Base-by-base conservation (phyloP, 2,113 vertebrate genomes). In the Eira barbara region DNA sequence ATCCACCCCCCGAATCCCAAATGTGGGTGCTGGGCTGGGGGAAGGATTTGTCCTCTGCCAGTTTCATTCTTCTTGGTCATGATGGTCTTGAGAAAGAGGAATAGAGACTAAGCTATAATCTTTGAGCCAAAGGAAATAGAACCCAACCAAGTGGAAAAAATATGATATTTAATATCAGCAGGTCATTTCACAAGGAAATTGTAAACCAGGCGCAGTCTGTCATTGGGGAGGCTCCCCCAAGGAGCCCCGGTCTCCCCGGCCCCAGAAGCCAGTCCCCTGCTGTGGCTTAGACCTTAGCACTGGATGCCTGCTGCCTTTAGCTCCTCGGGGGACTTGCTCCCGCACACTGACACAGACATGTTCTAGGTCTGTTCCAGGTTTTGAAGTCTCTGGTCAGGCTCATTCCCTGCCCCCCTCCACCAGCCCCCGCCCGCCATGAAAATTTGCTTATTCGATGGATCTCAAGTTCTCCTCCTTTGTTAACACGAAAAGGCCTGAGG, bases 91-190 rank as follows among this genome's bases (percentile, higher is more conserved):
- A 69, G 47, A 91, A 85, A 74, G 52, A 87, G 34, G 65, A 79
- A 63, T 55, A 47, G 67, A 63, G 2, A 45, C 82, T 45, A 67
- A 31, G n/a, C 59, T 63, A 31, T 36, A 61, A 89, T 89, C 91
- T 95, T 52, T 57, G 79, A 95, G 69, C 67, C 20, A 15, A 83
- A 96, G 97, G 96, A 96, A 91, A 96, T 14, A 7, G 86, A 97
- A 93, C 59, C 95, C 91, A 96, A 94, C 74, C 89, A 80, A 97
- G 86, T 76, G 86, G 89, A 93, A 97, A 91, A 73, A 86, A 89
- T 74, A 79, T 20, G n/a, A 55, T 87, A 45, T 55, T 95, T 55
- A 80, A 59, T 55, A 69, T 65, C 20, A 81, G 63, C 57, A 95
- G 89, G 80, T 83, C 83, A 87, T 36, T 59, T 93, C 65, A 42